Percentiles rank a stretch among this genome's conserved stretches.
Evolutionary conservation across 2,113 vertebrate genomes (phyloP).

Genomic region (Oenanthe oenanthe): DNA sequence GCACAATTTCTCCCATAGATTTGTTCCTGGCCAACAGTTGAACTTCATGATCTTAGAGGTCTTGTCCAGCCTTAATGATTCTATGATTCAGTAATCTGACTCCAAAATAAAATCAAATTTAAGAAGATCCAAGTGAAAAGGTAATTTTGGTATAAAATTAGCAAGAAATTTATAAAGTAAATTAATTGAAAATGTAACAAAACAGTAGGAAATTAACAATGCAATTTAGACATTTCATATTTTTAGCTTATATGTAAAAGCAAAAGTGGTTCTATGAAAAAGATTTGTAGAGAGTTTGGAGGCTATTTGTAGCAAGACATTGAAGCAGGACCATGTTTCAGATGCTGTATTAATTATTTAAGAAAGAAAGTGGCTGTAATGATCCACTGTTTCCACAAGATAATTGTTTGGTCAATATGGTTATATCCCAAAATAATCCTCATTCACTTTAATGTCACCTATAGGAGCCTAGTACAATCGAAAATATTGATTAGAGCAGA

Average conservation of each 20-base stretch:
- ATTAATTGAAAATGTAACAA: background rate
- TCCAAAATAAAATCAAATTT: background rate
- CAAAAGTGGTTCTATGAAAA: background rate
- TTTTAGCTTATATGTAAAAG: background rate
- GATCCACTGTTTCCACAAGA: background rate
- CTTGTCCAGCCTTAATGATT: background rate
- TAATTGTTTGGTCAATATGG: conserved; percentile 55
- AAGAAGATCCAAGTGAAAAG: background rate
- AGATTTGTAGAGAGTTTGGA: background rate
- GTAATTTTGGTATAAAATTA: background rate
- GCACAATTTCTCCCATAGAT: background rate
- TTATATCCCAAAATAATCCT: conserved; percentile 28
- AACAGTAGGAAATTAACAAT: background rate
- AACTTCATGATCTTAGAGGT: background rate
- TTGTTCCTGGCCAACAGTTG: background rate
- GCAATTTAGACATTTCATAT: background rate
- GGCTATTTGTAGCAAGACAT: background rate
- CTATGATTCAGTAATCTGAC: background rate
- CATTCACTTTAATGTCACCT: conserved; percentile 5
- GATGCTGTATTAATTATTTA: conserved; percentile 20
- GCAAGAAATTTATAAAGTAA: background rate
- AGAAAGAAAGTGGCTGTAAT: background rate
- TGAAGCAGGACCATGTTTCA: background rate
- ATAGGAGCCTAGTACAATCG: background rate
- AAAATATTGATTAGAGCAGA: conserved; percentile 33